Conservation (phyloP, 1,140 invertebrate species). For the Euglossa dilemma region DNA sequence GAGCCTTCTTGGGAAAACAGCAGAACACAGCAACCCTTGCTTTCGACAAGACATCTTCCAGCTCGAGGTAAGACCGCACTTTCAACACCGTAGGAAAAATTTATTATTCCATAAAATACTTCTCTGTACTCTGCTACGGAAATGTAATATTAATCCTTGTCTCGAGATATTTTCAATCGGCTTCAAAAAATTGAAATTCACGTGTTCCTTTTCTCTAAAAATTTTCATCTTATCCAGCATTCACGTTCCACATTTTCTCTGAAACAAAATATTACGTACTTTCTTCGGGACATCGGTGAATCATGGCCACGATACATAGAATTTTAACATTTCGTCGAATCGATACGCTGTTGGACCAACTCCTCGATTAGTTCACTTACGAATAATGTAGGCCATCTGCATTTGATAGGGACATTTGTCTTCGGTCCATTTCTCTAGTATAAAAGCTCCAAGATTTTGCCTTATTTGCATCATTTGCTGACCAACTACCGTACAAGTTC, state of each 20-base stretch:
- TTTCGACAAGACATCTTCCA: conserved; percentile 40
- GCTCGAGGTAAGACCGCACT: conserved; percentile 43
- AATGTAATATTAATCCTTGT: background rate
- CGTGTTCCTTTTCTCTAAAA: background rate
- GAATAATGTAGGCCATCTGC: conserved; percentile 64
- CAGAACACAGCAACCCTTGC: conserved; percentile 60
- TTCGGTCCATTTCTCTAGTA: conserved; percentile 62
- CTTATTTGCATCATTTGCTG: conserved; percentile 59
- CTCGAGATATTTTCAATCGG: background rate
- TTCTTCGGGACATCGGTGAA: background rate
- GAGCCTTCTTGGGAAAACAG: conserved; percentile 18
- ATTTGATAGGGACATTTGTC: conserved; percentile 73
- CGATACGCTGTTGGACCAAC: conserved; percentile 44
- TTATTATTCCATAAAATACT: background rate
- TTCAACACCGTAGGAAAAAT: background rate
- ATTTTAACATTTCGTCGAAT: conserved; percentile 48
- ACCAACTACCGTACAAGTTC: conserved; percentile 33
- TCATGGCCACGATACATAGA: background rate
- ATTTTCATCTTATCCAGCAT: too few relatives aligned
- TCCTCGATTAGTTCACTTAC: conserved; percentile 34
- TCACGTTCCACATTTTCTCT: background rate
- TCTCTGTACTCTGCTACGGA: background rate
- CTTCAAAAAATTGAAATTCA: background rate
- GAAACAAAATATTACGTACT: background rate
- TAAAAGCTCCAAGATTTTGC: conserved; percentile 73